A percentile compares a stretch with the other conserved stretches of the same genome.
These are phyloP conservation scores for Erebia palarica DNA, from an alignment of 2,888 invertebrate species.

Conservation along the genomic window DNA sequence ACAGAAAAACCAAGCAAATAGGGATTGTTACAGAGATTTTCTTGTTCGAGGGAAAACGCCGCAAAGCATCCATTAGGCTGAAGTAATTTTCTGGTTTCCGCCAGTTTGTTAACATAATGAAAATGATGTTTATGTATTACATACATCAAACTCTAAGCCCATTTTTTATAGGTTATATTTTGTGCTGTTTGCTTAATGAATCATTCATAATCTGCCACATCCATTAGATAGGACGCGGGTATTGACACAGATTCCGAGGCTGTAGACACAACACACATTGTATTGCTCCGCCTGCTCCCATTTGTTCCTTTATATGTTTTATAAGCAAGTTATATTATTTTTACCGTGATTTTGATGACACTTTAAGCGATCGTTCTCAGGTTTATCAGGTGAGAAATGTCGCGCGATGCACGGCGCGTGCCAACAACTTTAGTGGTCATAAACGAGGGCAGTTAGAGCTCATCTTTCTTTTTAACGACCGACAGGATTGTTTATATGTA, in stretches of 20 bases:
- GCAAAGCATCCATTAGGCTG: conserved; percentile 9
- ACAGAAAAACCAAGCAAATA: conserved; percentile 22
- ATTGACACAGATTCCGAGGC: not conserved
- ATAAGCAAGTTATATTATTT: not conserved
- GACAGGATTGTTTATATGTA: conserved; percentile 69
- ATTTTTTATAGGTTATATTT: conserved; percentile 8
- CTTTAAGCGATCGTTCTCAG: conserved; percentile 7
- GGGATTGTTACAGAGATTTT: conserved; percentile 22
- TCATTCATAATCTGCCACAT: conserved; percentile 13
- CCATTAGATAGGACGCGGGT: not conserved
- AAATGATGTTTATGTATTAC: conserved; percentile 5
- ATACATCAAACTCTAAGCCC: conserved; percentile 3
- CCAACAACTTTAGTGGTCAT: conserved; percentile 77
- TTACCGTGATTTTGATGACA: conserved; percentile 12
- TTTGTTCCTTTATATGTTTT: not conserved
- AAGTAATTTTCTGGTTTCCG: conserved; percentile 15
- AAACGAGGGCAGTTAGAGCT: conserved; percentile 76
- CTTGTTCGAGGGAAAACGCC: conserved; percentile 17
- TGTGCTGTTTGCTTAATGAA: conserved; percentile 22
- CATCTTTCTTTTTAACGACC: conserved; percentile 82
- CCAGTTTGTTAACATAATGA: conserved; percentile 21
- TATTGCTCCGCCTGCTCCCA: not conserved
- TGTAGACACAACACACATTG: not conserved
- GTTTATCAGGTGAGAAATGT: conserved; percentile 59
- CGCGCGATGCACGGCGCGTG: conserved; percentile 64